Percentiles rank a stretch among this genome's conserved stretches.
Evolutionary conservation across 2,888 invertebrate species (phyloP).

Genomic region (Quadriops clusia): DNA sequence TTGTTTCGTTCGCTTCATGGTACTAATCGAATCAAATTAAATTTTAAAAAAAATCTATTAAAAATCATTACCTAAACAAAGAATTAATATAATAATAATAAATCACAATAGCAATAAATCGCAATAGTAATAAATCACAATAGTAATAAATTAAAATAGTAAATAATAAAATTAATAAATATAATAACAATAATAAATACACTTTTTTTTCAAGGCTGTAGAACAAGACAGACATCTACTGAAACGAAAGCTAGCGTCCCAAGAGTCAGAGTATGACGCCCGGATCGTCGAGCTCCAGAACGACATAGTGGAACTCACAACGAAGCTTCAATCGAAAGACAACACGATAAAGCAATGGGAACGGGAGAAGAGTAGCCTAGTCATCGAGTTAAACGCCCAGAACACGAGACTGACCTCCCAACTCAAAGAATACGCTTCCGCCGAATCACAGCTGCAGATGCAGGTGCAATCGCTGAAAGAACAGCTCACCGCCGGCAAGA

Average conservation of each 20-base stretch:
- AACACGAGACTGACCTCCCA: slow-evolving; percentile 66
- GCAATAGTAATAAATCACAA: too few relatives aligned
- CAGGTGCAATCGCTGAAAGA: slow-evolving; percentile 75
- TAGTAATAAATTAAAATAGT: too few relatives aligned
- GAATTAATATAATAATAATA: too few relatives aligned
- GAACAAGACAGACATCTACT: slow-evolving; percentile 89
- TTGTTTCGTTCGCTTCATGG: too few relatives aligned
- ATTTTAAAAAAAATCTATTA: too few relatives aligned
- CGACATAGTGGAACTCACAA: slow-evolving; percentile 70
- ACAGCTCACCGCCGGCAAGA: slow-evolving; percentile 62
- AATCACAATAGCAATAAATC: too few relatives aligned
- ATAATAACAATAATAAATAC: too few relatives aligned
- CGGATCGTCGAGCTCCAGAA: slow-evolving; percentile 77
- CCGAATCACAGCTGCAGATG: slow-evolving; percentile 65
- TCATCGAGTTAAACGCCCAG: slow-evolving; percentile 76
- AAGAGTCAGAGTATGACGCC: slow-evolving; percentile 81
- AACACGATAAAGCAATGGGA: slow-evolving; percentile 52
- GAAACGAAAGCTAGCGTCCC: slow-evolving; percentile 70
- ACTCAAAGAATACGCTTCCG: slow-evolving; percentile 60
- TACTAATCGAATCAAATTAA: too few relatives aligned
- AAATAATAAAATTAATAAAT: too few relatives aligned
- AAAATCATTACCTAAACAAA: too few relatives aligned
- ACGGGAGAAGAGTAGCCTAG: slow-evolving; percentile 68
- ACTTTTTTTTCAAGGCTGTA: slow-evolving; percentile 60
- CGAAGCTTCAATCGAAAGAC: slow-evolving; percentile 58